Percentiles rank a stretch among this genome's conserved stretches.
Conservation (phyloP, 2,888 invertebrate genomes). For the Drosophila diplacantha region DNA sequence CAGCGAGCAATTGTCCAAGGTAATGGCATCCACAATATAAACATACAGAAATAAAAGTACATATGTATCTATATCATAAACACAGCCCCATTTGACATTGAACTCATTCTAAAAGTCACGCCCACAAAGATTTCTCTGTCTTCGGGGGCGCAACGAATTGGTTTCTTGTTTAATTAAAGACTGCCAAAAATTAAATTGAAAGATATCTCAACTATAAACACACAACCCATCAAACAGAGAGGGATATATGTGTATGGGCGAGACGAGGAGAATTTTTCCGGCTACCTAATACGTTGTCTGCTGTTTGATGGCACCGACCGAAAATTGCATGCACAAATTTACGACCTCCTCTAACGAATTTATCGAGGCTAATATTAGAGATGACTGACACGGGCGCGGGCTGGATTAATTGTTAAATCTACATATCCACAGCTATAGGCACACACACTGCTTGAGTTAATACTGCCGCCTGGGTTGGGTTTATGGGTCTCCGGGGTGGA, state of each 20-base stretch:
- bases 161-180: slow-evolving; percentile 31
- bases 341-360: slow-evolving; percentile 47
- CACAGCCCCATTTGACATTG: slow-evolving; percentile 25
- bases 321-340: slow-evolving; percentile 40
- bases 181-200: slow-evolving; percentile 29
- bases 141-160: slow-evolving; percentile 6
- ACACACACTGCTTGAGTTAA: slow-evolving; percentile 7
- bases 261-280: slow-evolving; percentile 27
- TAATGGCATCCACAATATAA: neutral
- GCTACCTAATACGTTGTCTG: slow-evolving; percentile 4
- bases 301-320: slow-evolving; percentile 6
- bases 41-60: neutral
- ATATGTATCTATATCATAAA: slow-evolving; percentile 6
- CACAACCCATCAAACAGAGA: slow-evolving; percentile 4
- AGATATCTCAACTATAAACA: slow-evolving; percentile 12
- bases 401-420: slow-evolving; percentile 54
- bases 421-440: slow-evolving; percentile 32
- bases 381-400: slow-evolving; percentile 35
- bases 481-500: slow-evolving; percentile 44
- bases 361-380: slow-evolving; percentile 58
- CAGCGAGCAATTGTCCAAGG: slow-evolving; percentile 36
- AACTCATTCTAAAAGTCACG: slow-evolving; percentile 29
- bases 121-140: slow-evolving; percentile 16
- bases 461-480: slow-evolving; percentile 28
- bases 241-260: neutral